Percentiles rank a stretch among this genome's conserved stretches.
phyloP scores from a whole-genome alignment of 2,113 vertebrate genomes.

The Rhadina sibilatrix region DNA sequence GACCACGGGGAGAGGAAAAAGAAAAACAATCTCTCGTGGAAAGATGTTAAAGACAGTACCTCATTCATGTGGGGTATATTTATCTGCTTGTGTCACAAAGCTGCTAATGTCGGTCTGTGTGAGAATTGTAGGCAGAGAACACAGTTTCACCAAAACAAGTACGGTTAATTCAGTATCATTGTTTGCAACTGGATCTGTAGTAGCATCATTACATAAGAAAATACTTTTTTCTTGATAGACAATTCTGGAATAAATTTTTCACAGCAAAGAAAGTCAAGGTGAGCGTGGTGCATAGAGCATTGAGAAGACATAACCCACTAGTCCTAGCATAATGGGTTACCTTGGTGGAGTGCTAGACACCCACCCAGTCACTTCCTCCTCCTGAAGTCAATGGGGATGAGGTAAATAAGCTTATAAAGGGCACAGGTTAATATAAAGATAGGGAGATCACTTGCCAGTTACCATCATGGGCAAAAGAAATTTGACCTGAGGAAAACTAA shows the following conservation, averaged over 20 bases:
- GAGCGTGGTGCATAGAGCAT: not conserved
- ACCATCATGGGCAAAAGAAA: not conserved
- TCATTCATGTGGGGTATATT: not conserved
- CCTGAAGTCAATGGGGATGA: not conserved
- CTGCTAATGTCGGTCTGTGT: not conserved
- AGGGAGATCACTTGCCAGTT: not conserved
- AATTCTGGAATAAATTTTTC: not conserved
- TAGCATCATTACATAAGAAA: not conserved
- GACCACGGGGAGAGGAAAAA: not conserved
- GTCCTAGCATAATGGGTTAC: rapidly evolving
- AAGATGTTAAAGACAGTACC: not conserved
- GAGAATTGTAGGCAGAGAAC: not conserved
- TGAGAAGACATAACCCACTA: not conserved
- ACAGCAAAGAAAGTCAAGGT: not conserved
- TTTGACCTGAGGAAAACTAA: not conserved
- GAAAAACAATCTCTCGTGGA: not conserved
- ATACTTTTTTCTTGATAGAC: not conserved
- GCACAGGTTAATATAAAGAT: not conserved
- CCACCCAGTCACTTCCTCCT: not conserved
- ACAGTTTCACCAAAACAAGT: not conserved
- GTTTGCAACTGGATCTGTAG: not conserved
- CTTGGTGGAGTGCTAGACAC: not conserved
- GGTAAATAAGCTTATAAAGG: not conserved
- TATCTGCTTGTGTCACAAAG: not conserved
- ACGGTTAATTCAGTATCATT: not conserved